Evolutionary conservation across 1,140 invertebrate genomes (phyloP).

Genomic region (Drosophila bocki): DNA sequence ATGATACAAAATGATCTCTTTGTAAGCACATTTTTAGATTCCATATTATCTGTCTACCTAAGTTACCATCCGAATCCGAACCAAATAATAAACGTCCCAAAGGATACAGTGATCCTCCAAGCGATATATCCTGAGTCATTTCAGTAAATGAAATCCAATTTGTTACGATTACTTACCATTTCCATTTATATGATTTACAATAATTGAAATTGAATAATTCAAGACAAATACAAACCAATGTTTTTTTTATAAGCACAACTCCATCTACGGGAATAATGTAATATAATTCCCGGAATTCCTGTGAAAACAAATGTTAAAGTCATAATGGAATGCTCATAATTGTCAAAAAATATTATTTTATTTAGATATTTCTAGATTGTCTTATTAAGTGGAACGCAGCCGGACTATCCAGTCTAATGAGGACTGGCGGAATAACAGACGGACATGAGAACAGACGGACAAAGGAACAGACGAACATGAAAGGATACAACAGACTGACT

Average conservation of each 20-base stretch:
- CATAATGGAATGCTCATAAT: not conserved
- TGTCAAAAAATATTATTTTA: not conserved
- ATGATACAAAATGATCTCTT: conserved; percentile 12
- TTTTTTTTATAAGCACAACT: not conserved
- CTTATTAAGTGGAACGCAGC: not conserved
- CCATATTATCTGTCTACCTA: not conserved
- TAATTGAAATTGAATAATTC: not conserved
- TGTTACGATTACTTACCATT: not conserved
- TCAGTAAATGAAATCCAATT: not conserved
- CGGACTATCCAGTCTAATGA: not conserved
- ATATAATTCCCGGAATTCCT: not conserved
- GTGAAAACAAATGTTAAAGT: not conserved
- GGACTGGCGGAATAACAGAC: not conserved
- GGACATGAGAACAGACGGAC: not conserved
- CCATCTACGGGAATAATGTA: not conserved
- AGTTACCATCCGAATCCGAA: not conserved
- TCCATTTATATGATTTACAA: not conserved
- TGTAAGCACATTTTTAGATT: not conserved
- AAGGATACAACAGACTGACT: not conserved
- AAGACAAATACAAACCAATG: conserved; percentile 1
- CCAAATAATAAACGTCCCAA: not conserved
- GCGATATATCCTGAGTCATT: not conserved
- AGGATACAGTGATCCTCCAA: not conserved
- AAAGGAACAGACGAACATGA: not conserved
- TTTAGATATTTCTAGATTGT: not conserved